Evolutionary conservation across 1,140 invertebrate genomes (phyloP), one percentile per base, ranked within the genome.

Genomic region (Tenebrio molitor): DNA sequence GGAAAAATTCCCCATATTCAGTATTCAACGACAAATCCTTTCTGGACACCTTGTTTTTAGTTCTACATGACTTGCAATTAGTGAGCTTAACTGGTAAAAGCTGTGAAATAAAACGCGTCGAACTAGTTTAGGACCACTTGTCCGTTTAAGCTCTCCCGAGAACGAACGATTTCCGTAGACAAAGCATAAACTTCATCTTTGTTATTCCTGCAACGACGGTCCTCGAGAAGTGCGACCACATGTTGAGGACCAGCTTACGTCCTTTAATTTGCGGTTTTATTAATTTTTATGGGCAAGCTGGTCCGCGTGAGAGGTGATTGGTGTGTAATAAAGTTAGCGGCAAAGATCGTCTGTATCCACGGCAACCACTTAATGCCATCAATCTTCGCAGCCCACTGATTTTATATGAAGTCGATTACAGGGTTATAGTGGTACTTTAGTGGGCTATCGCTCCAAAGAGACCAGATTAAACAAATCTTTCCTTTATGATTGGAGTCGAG

Each of bases 341-440:
- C 44, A 58, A 58, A 53, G 46, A 53, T 69, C 67, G 44, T 53
- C 29, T 53, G 67, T 69, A 69, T 53, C 67, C 67, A 69, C 34
- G 67, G 33, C 67, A 69, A 71, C 69, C 69, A 46, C 23, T 71
- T 71, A 71, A 64, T 50, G 62, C 58, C 69, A 71, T 71, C 69
- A 71, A 71, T 71, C 69, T 71, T 71, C 58, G 50, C 69, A 65
- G 50, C 39, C 69, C 69, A 71, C 58, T 71, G 62, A 71, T 71
- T 71, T 71, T 71, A 71, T 71, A 71, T 71, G 58, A 71, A 64
- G 69, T 71, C 69, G 69, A 71, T 71, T 71, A 71, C 44, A 29
- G 69, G 53, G 58, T 71, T 71, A 65, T 71, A 46, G 34, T 64
- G 69, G 58, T 69, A 36, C 44, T 71, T 71, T 71, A 71, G 39